A percentile compares a stretch with the other conserved stretches of the same genome.
Conservation (phyloP, 2,797 vertebrate species). For the Passerculus sandwichensis region DNA sequence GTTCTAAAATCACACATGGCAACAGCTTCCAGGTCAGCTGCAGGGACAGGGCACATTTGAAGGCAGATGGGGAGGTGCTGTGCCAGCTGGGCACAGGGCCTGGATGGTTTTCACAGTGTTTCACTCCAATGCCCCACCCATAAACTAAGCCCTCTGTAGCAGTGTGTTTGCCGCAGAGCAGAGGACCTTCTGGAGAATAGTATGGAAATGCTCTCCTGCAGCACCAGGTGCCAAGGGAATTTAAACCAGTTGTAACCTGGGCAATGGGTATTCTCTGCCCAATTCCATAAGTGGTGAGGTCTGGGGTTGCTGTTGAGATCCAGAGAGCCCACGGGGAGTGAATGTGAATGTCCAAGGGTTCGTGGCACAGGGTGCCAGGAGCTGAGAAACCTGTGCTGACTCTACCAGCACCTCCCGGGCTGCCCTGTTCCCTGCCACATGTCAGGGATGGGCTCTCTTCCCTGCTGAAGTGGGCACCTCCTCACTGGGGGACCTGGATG, state of each 20-base stretch:
- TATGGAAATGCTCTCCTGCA: fast-evolving
- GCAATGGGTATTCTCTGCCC: not conserved
- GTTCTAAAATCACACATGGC: not conserved
- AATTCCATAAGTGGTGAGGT: fast-evolving
- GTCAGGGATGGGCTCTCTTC: not conserved
- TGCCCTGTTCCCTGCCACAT: not conserved
- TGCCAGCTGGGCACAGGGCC: too few species aligned
- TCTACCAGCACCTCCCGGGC: too few species aligned
- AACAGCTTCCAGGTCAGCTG: not conserved
- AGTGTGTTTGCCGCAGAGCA: fast-evolving
- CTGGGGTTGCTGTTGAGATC: not conserved
- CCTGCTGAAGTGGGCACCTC: not conserved
- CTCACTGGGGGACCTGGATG: not conserved
- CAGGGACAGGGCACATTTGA: fast-evolving
- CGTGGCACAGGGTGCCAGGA: not conserved
- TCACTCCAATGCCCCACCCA: not conserved
- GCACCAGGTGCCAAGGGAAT: not conserved
- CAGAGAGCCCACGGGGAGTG: not conserved
- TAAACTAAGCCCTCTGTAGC: too few species aligned
- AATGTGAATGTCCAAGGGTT: too few species aligned
- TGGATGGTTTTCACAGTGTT: not conserved
- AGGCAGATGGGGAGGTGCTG: not conserved
- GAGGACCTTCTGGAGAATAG: not conserved
- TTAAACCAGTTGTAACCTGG: not conserved
- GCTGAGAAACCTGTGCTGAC: too few species aligned